These are phyloP conservation scores for Camponotus pennsylvanicus DNA, from an alignment of 1,140 invertebrate genomes.

Conservation along the genomic window DNA sequence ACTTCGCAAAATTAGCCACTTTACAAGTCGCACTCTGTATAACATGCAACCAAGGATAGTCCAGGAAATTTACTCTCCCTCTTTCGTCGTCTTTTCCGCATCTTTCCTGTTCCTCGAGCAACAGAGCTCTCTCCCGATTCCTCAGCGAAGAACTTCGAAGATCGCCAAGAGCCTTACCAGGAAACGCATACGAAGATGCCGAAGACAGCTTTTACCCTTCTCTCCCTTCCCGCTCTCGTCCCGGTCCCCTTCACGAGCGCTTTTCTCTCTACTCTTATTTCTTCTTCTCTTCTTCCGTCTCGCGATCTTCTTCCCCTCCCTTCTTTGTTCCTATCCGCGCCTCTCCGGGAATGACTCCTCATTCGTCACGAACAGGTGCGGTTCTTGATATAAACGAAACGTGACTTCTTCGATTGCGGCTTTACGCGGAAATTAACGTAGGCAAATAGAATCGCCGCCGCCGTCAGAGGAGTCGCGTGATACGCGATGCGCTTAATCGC, in stretches of 20 bases:
- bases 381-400: slow-evolving; percentile 64
- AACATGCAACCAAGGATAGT: not conserved
- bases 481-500: slow-evolving; percentile 34
- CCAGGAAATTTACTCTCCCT: slow-evolving; percentile 37
- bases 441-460: slow-evolving; percentile 15
- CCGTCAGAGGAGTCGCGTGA: not conserved
- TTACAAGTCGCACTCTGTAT: slow-evolving; percentile 1
- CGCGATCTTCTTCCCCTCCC: slow-evolving; percentile 35
- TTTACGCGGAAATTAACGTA: slow-evolving; percentile 60
- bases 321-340: slow-evolving; percentile 25
- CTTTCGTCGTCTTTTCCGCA: slow-evolving; percentile 1
- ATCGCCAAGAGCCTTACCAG: slow-evolving; percentile 73
- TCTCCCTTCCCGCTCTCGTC: slow-evolving; percentile 24
- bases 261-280: slow-evolving; percentile 22
- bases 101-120: slow-evolving; percentile 64
- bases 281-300: slow-evolving; percentile 49
- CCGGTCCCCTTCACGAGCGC: not conserved
- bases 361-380: slow-evolving; percentile 73
- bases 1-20: not conserved
- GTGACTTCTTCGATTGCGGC: slow-evolving; percentile 31
- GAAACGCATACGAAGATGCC: slow-evolving; percentile 62
- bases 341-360: slow-evolving; percentile 65
- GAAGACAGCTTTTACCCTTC: slow-evolving; percentile 23
- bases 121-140: slow-evolving; percentile 62
- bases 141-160: slow-evolving; percentile 67